Evolutionary conservation across 1,140 invertebrate genomes (phyloP).

Genomic region (Trissolcus basalis): DNA sequence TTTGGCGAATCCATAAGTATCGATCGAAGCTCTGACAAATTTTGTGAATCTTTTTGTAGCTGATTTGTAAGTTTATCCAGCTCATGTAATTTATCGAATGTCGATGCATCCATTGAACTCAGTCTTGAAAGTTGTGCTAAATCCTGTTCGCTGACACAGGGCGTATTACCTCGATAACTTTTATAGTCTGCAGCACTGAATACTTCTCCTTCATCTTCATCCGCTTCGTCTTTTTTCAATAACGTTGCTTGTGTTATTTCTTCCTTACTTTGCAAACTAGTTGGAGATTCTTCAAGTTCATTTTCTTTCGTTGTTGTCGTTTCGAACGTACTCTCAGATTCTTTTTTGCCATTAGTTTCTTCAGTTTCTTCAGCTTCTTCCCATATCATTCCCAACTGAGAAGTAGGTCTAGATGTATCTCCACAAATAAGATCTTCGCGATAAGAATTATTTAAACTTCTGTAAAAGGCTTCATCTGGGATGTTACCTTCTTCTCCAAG

Average conservation of each 20-base stretch:
- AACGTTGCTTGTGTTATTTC: constrained; percentile 71
- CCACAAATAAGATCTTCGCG: constrained; percentile 85
- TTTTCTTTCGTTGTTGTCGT: constrained; percentile 51
- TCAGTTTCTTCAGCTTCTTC: constrained; percentile 79
- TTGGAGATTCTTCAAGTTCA: constrained; percentile 75
- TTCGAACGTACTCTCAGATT: constrained; percentile 63
- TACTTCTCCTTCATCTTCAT: constrained; percentile 80
- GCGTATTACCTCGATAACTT: constrained; percentile 84
- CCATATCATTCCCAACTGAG: constrained; percentile 89
- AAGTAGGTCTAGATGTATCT: constrained; percentile 79
- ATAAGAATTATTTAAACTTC: constrained; percentile 90
- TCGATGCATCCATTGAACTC: constrained; percentile 85
- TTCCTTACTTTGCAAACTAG: constrained; percentile 68
- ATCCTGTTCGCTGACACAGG: constrained; percentile 86
- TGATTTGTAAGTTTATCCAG: constrained; percentile 85
- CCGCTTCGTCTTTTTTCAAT: constrained; percentile 68
- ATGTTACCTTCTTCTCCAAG: constrained; percentile 76
- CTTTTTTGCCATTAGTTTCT: constrained; percentile 73
- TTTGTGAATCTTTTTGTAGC: constrained; percentile 86
- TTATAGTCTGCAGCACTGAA: constrained; percentile 88
- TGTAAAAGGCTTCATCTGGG: constrained; percentile 91
- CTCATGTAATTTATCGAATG: constrained; percentile 86
- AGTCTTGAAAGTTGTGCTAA: constrained; percentile 84
- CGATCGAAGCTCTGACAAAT: constrained; percentile 84
- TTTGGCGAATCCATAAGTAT: constrained; percentile 80